Evolutionary conservation across 2,888 invertebrate genomes (phyloP).

Genomic region (Limnephilus auricula): DNA sequence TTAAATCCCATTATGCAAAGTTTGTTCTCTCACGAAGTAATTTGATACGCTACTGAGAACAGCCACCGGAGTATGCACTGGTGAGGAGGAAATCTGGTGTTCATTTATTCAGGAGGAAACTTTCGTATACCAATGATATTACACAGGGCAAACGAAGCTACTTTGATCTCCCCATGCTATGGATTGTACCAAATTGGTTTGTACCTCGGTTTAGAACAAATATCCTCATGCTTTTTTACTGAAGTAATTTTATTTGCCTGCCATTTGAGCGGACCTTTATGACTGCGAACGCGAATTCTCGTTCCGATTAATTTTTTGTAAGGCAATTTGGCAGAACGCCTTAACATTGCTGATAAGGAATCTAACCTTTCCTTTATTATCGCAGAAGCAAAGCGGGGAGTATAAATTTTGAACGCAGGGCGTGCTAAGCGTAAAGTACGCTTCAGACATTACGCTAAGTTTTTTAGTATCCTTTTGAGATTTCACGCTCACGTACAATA

Average conservation of each 20-base stretch:
- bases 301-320: slow-evolving; percentile 38
- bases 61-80: not conserved
- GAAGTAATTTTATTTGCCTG: slow-evolving; percentile 56
- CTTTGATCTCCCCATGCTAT: slow-evolving; percentile 4
- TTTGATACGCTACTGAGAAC: not conserved
- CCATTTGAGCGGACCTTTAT: slow-evolving; percentile 57
- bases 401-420: slow-evolving; percentile 53
- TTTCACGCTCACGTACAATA: slow-evolving; percentile 27
- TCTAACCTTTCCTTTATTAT: slow-evolving; percentile 57
- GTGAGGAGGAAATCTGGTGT: not conserved
- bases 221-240: slow-evolving; percentile 21
- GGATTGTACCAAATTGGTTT: slow-evolving; percentile 29
- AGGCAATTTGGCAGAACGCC: slow-evolving; percentile 42
- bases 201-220: slow-evolving; percentile 22
- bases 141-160: not conserved
- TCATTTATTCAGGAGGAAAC: slow-evolving; percentile 15
- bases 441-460: slow-evolving; percentile 39
- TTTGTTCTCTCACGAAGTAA: not conserved
- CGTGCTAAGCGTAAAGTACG: slow-evolving; percentile 25
- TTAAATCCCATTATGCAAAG: not conserved
- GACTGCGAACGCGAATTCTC: slow-evolving; percentile 53
- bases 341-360: slow-evolving; percentile 52
- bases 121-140: not conserved
- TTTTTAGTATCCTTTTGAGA: slow-evolving; percentile 23
- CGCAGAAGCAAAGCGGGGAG: slow-evolving; percentile 39